Percentiles rank a stretch among this genome's conserved stretches.
Conservation (phyloP, 2,797 vertebrate species). For the Trichosurus vulpecula region DNA sequence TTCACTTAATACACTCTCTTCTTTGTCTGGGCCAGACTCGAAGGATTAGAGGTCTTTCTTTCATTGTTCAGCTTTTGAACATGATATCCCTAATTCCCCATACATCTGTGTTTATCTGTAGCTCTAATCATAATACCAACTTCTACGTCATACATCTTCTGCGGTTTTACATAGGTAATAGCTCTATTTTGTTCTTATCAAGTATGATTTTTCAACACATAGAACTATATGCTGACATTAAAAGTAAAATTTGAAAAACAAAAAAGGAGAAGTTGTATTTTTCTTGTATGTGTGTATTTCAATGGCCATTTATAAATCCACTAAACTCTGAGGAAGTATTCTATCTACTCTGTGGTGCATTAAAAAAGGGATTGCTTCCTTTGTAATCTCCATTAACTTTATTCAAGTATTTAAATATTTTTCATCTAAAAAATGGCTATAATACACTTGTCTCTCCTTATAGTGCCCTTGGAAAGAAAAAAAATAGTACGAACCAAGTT, state of each 20-base stretch:
- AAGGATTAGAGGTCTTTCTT: slow-evolving; percentile 24
- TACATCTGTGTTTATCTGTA: not conserved
- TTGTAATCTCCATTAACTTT: not conserved
- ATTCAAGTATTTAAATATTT: slow-evolving; percentile 48
- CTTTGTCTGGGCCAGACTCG: not conserved
- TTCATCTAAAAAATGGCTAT: not conserved
- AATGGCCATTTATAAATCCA: not conserved
- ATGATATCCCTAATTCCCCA: slow-evolving; percentile 1
- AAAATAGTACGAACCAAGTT: not conserved
- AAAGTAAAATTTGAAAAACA: not conserved
- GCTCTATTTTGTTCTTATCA: not conserved
- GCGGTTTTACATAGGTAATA: slow-evolving; percentile 26
- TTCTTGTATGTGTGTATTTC: not conserved
- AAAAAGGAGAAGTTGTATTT: slow-evolving; percentile 25
- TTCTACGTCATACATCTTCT: not conserved
- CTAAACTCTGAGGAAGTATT: not conserved
- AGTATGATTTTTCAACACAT: slow-evolving; percentile 9
- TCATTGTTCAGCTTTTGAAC: not conserved
- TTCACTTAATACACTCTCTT: slow-evolving; percentile 52
- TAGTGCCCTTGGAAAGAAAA: not conserved
- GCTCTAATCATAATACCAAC: not conserved
- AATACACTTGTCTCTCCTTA: not conserved
- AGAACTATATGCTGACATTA: slow-evolving; percentile 6
- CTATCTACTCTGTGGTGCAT: not conserved
- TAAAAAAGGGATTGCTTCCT: slow-evolving; percentile 21